These are phyloP conservation scores for Hydrolagus colliei DNA, from an alignment of 2,797 vertebrate species.

Conservation along the genomic window DNA sequence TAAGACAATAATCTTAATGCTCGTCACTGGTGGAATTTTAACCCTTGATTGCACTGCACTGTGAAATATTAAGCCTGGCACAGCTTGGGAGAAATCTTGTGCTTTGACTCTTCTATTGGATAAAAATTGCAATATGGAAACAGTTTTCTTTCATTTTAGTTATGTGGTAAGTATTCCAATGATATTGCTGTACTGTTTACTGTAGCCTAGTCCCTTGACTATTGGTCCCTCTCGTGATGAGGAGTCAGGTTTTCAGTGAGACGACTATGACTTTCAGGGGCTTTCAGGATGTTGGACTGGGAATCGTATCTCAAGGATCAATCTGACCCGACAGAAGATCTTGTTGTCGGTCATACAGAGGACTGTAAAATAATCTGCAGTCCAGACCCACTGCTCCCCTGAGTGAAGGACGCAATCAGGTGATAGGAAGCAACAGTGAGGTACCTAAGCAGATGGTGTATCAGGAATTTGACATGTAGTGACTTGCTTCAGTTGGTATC, in stretches of 20 bases:
- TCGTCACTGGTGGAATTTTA: too few species aligned
- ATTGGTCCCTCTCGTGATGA: constrained; percentile 41
- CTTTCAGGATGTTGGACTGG: background rate
- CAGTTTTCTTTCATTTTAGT: constrained; percentile 6
- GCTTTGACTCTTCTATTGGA: too few species aligned
- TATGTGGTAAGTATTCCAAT: background rate
- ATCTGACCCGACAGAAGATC: background rate
- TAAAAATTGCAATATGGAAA: too few species aligned
- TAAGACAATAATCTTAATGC: too few species aligned
- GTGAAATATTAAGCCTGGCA: too few species aligned
- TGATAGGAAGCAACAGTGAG: background rate
- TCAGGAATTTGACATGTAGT: too few species aligned
- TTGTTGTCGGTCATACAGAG: background rate
- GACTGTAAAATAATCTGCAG: background rate
- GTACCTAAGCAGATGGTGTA: background rate
- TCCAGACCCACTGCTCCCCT: too few species aligned
- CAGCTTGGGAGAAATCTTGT: too few species aligned
- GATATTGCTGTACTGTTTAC: background rate
- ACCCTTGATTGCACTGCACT: too few species aligned
- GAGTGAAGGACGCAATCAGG: background rate
- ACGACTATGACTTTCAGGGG: background rate
- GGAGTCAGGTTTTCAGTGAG: background rate
- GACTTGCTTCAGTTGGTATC: too few species aligned
- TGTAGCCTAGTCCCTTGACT: constrained; percentile 25
- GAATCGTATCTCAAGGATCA: background rate